Base-by-base conservation (phyloP, 1,140 invertebrate species). In the Probaryconus sp. region DNA sequence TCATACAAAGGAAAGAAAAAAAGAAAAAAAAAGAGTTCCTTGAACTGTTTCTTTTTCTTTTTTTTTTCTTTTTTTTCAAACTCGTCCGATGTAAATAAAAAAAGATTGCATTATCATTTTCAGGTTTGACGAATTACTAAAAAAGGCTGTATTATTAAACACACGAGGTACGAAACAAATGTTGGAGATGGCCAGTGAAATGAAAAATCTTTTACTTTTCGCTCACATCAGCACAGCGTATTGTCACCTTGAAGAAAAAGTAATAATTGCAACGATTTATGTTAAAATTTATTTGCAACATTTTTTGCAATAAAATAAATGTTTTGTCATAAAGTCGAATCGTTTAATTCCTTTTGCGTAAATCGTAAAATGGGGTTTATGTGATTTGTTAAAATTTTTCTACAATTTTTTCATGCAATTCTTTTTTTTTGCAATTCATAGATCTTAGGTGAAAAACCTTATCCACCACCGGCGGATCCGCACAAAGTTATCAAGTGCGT, bases 401-500 rank as follows among this genome's bases (percentile, higher is more conserved):
- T 40, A 18, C 17, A 17, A 18, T 18, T 6, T 40, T n/a, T 11
- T 18, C 16, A 38, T 65, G 11, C 64, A n/a, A n/a, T n/a, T n/a
- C n/a, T n/a, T n/a, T n/a, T n/a, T n/a, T n/a, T n/a, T n/a, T n/a
- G n/a, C n/a, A n/a, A n/a, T n/a, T n/a, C n/a, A n/a, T n/a, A 93
- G 84, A 84, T 93, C 7, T 83, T 94, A 3, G 89, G 90, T 51
- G 93, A 94, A 79, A 92, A 90, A 72, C 89, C 91, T 1, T 98
- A 98, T 85, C 93, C 93, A 21, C 94, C 96, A 0, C 94, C 95
- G 7, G 92, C 94, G 0, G 91, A 98, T 87, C 96, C 97, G 0
- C 91, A 97, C 77, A 93, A 95, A 83, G 90, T 98, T 5, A 95
- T 98, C 13, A 93, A 96, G 81, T 92, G 93, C 14, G 90, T 97